These are phyloP conservation scores for Coelopa frigida DNA, from an alignment of 1,140 invertebrate species.

Conservation along the genomic window DNA sequence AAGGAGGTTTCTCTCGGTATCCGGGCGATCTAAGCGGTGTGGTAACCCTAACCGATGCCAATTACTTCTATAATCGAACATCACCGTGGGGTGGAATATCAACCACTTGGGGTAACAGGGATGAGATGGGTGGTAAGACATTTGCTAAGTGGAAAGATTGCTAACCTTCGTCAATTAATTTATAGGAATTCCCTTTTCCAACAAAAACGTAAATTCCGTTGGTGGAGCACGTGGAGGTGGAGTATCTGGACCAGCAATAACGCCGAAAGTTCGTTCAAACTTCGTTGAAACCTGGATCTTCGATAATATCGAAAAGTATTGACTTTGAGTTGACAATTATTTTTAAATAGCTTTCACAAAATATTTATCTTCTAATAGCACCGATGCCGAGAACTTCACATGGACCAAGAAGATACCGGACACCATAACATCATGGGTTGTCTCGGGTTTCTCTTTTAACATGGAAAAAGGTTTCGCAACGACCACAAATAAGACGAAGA, in stretches of 20 bases:
- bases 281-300: constrained; percentile 38
- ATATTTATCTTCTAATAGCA: constrained; percentile 5
- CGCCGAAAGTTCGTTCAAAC: constrained; percentile 23
- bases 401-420: constrained; percentile 61
- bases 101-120: not conserved
- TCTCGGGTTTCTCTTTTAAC: constrained; percentile 87
- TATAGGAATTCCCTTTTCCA: no score
- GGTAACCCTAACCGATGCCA: constrained; percentile 37
- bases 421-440: constrained; percentile 86
- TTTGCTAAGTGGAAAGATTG: not conserved
- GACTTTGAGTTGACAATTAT: not conserved
- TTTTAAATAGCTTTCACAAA: not conserved
- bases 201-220: no score
- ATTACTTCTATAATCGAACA: constrained; percentile 32
- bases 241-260: not conserved
- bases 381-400: constrained; percentile 32
- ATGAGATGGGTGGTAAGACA: not conserved
- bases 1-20: constrained; percentile 30
- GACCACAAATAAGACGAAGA: constrained; percentile 59
- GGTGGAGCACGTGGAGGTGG: not conserved
- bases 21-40: constrained; percentile 29
- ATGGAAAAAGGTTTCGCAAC: constrained; percentile 76
- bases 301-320: constrained; percentile 29
- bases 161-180: no score
- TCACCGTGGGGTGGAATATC: constrained; percentile 5